Conservation (phyloP, 2,113 vertebrate genomes). For the Ancistrus triradiatus region DNA sequence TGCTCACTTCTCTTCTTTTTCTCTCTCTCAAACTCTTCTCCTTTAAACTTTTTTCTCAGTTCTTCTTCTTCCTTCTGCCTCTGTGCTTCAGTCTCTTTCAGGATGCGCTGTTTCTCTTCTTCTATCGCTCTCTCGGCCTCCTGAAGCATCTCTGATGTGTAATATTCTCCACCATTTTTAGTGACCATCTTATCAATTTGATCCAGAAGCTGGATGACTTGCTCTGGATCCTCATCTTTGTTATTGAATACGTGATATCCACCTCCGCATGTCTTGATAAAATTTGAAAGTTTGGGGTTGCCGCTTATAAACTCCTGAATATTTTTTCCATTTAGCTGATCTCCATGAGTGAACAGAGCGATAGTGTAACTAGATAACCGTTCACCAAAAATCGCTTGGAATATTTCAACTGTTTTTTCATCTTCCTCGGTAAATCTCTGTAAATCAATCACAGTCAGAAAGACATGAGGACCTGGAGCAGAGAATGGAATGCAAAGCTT, state of each 20-base stretch:
- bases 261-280: constrained; percentile 10
- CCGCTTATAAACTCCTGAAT: constrained; percentile 21
- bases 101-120: constrained; percentile 25
- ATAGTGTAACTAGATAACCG: constrained; percentile 27
- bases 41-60: not conserved
- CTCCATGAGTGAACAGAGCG: constrained; percentile 41
- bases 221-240: constrained; percentile 11
- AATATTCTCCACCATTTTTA: constrained; percentile 23
- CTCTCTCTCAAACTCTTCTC: not conserved
- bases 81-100: constrained; percentile 26
- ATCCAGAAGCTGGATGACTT: constrained; percentile 32
- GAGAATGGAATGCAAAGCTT: constrained; percentile 26
- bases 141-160: constrained; percentile 34
- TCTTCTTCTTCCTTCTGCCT: constrained; percentile 3
- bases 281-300: not conserved
- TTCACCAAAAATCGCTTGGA: constrained; percentile 35
- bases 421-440: constrained; percentile 42
- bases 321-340: constrained; percentile 10
- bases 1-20: not conserved
- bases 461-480: constrained; percentile 42
- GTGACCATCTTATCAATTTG: constrained; percentile 22
- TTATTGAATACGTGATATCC: constrained; percentile 39
- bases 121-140: constrained; percentile 29
- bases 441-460: constrained; percentile 37
- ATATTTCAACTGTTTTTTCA: constrained; percentile 22